Evolutionary conservation across 2,888 invertebrate genomes (phyloP).

Genomic region (Dolichopus griseipennis): DNA sequence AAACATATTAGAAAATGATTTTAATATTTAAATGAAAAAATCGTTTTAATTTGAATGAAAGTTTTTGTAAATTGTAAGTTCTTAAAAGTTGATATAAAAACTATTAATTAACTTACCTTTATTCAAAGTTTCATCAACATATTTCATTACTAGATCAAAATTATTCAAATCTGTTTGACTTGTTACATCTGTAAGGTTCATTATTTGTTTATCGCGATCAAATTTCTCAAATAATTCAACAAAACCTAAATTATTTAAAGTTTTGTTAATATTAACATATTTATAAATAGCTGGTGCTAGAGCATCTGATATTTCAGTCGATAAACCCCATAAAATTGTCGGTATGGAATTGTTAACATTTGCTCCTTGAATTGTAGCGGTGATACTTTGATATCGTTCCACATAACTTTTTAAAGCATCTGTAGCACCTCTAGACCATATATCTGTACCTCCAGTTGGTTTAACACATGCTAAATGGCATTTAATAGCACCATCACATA

Average conservation of each 20-base stretch:
- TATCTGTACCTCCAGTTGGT: conserved; percentile 54
- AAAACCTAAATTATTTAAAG: conserved; percentile 57
- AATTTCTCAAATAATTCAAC: conserved; percentile 42
- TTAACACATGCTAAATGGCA: conserved; percentile 61
- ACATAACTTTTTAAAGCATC: conserved; percentile 52
- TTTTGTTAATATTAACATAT: conserved; percentile 57
- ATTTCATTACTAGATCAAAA: conserved; percentile 14
- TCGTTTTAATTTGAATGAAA: too few species aligned
- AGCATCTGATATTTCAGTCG: conserved; percentile 53
- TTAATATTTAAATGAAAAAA: too few species aligned
- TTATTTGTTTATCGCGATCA: conserved; percentile 25
- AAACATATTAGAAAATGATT: too few species aligned
- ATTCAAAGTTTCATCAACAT: not conserved
- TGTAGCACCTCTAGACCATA: conserved; percentile 43
- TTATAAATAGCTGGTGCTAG: conserved; percentile 55
- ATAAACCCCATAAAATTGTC: conserved; percentile 57
- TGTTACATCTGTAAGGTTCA: conserved; percentile 19
- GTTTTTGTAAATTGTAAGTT: too few species aligned
- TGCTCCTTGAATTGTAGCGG: conserved; percentile 29
- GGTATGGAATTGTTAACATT: conserved; percentile 44
- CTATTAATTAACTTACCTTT: not conserved
- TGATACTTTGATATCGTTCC: conserved; percentile 42
- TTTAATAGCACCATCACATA: conserved; percentile 52
- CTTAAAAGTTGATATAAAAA: too few species aligned
- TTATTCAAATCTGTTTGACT: not conserved